Conservation (phyloP, 1,140 invertebrate genomes). For the Chrysopa pallens region DNA sequence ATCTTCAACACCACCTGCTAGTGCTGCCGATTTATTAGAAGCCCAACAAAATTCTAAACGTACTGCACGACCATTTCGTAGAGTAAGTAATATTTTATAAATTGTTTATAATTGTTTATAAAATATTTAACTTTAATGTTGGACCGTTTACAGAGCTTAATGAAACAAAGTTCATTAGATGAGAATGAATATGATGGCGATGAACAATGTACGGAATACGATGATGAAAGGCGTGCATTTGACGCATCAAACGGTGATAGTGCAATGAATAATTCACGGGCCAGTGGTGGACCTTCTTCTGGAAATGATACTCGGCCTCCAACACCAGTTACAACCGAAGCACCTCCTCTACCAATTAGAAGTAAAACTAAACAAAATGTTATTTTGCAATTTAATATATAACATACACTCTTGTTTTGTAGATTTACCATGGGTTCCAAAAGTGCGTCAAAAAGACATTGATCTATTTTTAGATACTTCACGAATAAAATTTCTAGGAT, state of each 20-base stretch:
- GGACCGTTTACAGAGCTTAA: conserved; percentile 38
- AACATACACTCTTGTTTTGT: conserved; percentile 5
- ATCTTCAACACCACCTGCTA: conserved; percentile 85
- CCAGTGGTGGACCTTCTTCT: background rate
- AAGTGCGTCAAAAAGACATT: conserved; percentile 87
- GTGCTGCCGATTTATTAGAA: conserved; percentile 80
- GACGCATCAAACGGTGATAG: conserved; percentile 18
- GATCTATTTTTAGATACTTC: conserved; percentile 83
- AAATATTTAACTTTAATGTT: background rate
- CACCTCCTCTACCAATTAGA: conserved; percentile 11
- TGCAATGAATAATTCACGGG: background rate
- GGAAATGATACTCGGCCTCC: conserved; percentile 20
- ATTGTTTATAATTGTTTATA: conserved; percentile 1
- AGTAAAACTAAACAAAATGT: conserved; percentile 10
- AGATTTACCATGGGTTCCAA: conserved; percentile 85
- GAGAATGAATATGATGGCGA: conserved; percentile 45
- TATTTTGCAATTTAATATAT: background rate
- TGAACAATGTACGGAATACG: conserved; percentile 21
- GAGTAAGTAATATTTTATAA: conserved; percentile 23
- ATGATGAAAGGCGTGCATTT: conserved; percentile 25
- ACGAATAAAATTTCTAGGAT: conserved; percentile 88
- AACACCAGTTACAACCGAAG: conserved; percentile 23
- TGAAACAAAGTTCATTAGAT: conserved; percentile 88
- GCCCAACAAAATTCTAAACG: conserved; percentile 59
- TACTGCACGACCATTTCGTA: conserved; percentile 38